phyloP scores from a whole-genome alignment of 2,797 vertebrate species.

The Phoeniculus purpureus region DNA sequence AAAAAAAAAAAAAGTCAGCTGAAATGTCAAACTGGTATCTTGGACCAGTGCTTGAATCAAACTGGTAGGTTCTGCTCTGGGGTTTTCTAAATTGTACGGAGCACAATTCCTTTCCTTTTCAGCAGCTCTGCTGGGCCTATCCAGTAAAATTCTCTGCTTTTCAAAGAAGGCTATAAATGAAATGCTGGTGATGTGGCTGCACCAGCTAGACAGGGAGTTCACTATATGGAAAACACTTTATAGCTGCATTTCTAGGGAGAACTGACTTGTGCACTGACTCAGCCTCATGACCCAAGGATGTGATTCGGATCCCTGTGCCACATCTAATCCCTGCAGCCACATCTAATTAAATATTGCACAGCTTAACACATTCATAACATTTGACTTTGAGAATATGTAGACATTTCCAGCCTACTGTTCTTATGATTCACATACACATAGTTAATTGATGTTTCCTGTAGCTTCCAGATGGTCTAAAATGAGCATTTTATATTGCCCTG shows the following conservation, averaged over 20 bases:
- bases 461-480: constrained; percentile 73
- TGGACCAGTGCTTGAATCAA: background rate
- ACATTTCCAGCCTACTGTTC: constrained; percentile 45
- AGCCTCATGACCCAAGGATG: background rate
- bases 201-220: background rate
- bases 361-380: constrained; percentile 34
- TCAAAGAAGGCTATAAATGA: constrained; percentile 21
- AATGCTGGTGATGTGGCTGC: background rate
- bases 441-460: constrained; percentile 68
- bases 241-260: background rate
- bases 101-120: constrained; percentile 56
- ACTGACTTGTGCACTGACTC: background rate
- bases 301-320: background rate
- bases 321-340: background rate
- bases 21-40: background rate
- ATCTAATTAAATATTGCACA: constrained; percentile 36
- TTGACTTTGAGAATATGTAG: constrained; percentile 48
- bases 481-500: constrained; percentile 56
- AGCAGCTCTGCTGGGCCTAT: background rate
- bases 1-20: background rate
- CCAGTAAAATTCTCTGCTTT: constrained; percentile 13
- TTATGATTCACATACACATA: constrained; percentile 72
- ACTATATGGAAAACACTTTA: background rate
- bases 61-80: background rate
- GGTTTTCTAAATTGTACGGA: constrained; percentile 38